Percentiles rank a stretch among this genome's conserved stretches.
phyloP scores from a whole-genome alignment of 2,113 vertebrate species.

The Notiomystis cincta region DNA sequence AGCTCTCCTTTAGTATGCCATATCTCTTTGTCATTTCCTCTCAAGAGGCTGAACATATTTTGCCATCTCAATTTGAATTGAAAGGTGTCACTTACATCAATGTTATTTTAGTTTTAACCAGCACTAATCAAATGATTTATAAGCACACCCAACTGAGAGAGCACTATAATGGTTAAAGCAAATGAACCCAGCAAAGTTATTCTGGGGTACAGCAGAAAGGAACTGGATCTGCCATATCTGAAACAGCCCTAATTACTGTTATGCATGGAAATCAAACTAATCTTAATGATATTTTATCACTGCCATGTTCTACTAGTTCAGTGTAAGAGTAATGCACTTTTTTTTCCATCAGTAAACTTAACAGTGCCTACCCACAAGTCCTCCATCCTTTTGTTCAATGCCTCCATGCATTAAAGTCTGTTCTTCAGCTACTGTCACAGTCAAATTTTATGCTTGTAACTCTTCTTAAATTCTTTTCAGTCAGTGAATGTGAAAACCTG shows the following conservation, averaged over 20 bases:
- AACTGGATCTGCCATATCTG: background rate
- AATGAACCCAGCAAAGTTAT: background rate
- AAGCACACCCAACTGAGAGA: background rate
- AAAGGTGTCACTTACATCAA: slow-evolving; percentile 28
- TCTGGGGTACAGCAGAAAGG: background rate
- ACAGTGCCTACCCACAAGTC: background rate
- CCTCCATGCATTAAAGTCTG: background rate
- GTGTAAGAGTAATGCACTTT: background rate
- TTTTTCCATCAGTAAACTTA: background rate
- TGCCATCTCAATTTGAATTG: slow-evolving; percentile 50
- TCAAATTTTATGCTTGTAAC: background rate
- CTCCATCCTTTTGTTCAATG: background rate
- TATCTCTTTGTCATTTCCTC: slow-evolving; percentile 13
- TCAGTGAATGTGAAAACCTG: background rate
- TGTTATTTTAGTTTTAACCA: slow-evolving; percentile 53
- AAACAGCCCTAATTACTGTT: background rate
- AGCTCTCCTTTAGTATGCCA: background rate
- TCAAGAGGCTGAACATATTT: slow-evolving; percentile 42
- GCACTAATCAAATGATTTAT: slow-evolving; percentile 28
- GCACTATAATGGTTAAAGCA: background rate
- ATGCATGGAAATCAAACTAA: background rate
- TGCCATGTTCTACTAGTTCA: background rate
- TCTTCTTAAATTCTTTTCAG: background rate
- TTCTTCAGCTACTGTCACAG: background rate
- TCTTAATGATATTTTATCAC: background rate